These are phyloP conservation scores for Zapus hudsonius DNA, from an alignment of 2,113 vertebrate genomes.

Conservation along the genomic window DNA sequence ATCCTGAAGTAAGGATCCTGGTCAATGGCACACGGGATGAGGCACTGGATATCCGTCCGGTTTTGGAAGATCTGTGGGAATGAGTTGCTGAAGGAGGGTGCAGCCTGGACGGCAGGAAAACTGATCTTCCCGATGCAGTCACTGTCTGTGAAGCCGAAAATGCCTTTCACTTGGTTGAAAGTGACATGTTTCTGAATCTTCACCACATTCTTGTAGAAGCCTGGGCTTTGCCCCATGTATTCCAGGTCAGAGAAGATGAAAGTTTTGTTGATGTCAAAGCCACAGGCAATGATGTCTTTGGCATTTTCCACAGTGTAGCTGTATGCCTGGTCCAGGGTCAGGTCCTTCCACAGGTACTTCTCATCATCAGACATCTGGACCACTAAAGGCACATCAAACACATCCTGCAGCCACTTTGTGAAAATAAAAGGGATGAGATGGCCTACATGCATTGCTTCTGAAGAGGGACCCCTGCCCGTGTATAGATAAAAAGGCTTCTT, in stretches of 20 bases:
- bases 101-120: constrained; percentile 97
- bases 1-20: constrained; percentile 99
- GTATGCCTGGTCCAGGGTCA: constrained; percentile 92
- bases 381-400: constrained; percentile 95
- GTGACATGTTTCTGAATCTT: constrained; percentile 98
- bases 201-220: constrained; percentile 96
- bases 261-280: constrained; percentile 97
- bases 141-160: constrained; percentile 98
- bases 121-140: constrained; percentile 99
- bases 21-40: constrained; percentile 98
- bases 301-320: constrained; percentile 93
- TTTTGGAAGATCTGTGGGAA: constrained; percentile 95
- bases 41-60: constrained; percentile 93
- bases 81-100: constrained; percentile 96
- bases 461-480: constrained; percentile 96
- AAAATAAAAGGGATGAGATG: constrained; percentile 98
- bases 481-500: constrained; percentile 98
- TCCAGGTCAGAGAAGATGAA: constrained; percentile 99
- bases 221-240: constrained; percentile 93
- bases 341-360: constrained; percentile 99
- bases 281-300: constrained; percentile 97
- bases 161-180: constrained; percentile 99
- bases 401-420: constrained; percentile 98
- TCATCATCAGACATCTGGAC: constrained; percentile 98
- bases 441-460: constrained; percentile 95